phyloP scores from a whole-genome alignment of 2,113 vertebrate genomes.

The Eurypyga helias region DNA sequence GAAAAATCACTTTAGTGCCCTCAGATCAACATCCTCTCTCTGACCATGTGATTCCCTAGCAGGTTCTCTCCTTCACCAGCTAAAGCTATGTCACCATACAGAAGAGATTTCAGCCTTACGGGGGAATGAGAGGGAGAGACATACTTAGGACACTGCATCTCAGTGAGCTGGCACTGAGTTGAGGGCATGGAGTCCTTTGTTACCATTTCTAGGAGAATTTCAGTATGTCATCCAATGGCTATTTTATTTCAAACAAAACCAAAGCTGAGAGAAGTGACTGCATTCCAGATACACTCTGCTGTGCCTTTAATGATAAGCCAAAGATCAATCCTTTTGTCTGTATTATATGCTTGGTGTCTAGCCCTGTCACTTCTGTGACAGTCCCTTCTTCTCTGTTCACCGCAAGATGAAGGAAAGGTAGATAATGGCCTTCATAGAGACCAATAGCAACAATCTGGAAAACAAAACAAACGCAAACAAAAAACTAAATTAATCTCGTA shows the following conservation, averaged over 20 bases:
- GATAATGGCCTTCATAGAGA: not conserved
- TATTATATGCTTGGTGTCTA: not conserved
- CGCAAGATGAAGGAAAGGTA: not conserved
- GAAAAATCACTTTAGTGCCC: not conserved
- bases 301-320: not conserved
- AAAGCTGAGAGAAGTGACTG: not conserved
- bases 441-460: not conserved
- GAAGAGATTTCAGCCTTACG: not conserved
- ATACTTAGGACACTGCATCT: not conserved
- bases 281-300: not conserved
- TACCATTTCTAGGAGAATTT: not conserved
- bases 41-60: not conserved
- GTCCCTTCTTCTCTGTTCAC: not conserved
- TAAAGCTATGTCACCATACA: not conserved
- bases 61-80: not conserved
- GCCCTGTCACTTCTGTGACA: not conserved
- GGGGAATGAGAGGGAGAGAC: not conserved
- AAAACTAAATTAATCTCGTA: not conserved
- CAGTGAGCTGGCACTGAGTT: not conserved
- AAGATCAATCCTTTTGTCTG: not conserved
- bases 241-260: not conserved
- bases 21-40: not conserved
- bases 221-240: not conserved
- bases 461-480: too few relatives aligned
- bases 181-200: not conserved